These are phyloP conservation scores for Megaceryle alcyon DNA, from an alignment of 2,797 vertebrate species.

Conservation along the genomic window DNA sequence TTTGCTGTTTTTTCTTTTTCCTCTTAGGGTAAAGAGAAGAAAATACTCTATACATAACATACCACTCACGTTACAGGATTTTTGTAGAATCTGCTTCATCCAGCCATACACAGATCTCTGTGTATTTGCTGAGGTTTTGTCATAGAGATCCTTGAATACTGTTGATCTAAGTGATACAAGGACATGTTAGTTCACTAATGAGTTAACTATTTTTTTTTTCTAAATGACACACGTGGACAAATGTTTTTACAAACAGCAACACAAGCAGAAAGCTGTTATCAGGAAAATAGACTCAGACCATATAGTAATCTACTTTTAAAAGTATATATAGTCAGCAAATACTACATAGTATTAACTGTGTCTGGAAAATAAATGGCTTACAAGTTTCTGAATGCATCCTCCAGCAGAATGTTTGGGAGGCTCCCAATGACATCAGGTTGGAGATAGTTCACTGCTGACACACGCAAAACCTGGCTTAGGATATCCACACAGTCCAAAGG, in stretches of 20 bases:
- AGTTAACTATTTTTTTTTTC: not conserved
- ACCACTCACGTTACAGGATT: slow-evolving; percentile 66
- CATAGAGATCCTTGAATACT: slow-evolving; percentile 82
- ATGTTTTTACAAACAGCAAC: not conserved
- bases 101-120: slow-evolving; percentile 79
- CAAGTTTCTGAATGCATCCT: slow-evolving; percentile 83
- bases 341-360: not conserved
- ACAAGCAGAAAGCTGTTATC: not conserved
- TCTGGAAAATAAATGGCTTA: slow-evolving; percentile 64
- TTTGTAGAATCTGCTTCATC: slow-evolving; percentile 78
- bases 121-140: slow-evolving; percentile 75
- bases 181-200: not conserved
- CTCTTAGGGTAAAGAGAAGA: not conserved
- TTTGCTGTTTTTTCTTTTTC: not conserved
- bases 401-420: slow-evolving; percentile 72
- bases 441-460: slow-evolving; percentile 71
- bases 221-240: not conserved
- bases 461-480: slow-evolving; percentile 70
- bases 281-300: not conserved
- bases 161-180: slow-evolving; percentile 71
- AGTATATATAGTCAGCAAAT: not conserved
- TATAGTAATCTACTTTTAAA: not conserved
- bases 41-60: not conserved
- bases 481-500: slow-evolving; percentile 80
- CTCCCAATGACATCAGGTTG: slow-evolving; percentile 66